Conservation (phyloP, 2,113 vertebrate species). For the Xerus inauris region DNA sequence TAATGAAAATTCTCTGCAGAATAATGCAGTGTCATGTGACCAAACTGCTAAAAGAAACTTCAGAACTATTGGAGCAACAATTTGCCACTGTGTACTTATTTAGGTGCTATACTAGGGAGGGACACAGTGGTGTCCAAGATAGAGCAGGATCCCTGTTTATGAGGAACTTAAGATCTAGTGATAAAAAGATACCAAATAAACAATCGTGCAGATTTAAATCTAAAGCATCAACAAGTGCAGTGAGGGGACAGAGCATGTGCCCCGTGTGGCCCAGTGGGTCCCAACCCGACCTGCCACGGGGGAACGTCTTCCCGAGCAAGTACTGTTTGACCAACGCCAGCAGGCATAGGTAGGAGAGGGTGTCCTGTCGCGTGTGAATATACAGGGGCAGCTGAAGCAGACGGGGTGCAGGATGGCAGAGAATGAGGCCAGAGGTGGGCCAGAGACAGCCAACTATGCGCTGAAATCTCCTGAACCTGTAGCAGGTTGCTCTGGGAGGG, state of each 20-base stretch:
- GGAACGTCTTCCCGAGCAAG: background rate
- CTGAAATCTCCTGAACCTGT: no score
- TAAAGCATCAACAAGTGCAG: background rate
- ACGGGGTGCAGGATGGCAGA: background rate
- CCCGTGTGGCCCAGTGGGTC: no score
- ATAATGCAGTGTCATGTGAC: background rate
- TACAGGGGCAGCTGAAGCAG: background rate
- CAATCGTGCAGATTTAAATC: background rate
- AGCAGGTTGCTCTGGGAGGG: no score
- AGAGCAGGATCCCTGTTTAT: background rate
- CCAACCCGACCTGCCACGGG: background rate
- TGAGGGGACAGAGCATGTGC: background rate
- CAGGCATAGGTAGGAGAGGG: no score
- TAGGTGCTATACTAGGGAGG: background rate
- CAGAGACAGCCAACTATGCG: background rate
- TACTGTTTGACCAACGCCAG: background rate
- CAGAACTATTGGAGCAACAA: background rate
- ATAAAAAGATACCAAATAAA: background rate
- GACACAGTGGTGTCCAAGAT: background rate
- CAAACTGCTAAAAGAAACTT: background rate
- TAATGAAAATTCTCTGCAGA: background rate
- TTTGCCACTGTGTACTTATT: background rate
- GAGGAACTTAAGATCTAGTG: background rate
- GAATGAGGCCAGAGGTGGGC: background rate
- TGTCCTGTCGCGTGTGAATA: rapidly evolving